Conservation (phyloP, 2,888 invertebrate species). For the Folsomia candida region DNA sequence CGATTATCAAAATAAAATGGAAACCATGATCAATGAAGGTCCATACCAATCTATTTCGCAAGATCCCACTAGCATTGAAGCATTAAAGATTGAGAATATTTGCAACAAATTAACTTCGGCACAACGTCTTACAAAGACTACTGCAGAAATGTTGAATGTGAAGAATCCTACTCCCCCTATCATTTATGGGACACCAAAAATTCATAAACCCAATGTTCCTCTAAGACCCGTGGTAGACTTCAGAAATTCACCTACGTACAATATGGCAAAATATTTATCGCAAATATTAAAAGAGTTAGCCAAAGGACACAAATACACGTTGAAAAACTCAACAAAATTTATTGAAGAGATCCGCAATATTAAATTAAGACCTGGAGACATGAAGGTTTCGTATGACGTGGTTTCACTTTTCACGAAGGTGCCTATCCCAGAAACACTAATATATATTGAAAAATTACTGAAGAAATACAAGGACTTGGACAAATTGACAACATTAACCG, state of each 20-base stretch:
- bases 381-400: background rate
- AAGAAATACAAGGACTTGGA: background rate
- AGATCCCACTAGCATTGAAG: background rate
- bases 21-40: background rate
- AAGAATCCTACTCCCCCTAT: background rate
- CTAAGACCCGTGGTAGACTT: slow-evolving; percentile 9
- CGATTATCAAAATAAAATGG: slow-evolving; percentile 1
- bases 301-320: background rate
- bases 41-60: background rate
- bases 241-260: slow-evolving; percentile 5
- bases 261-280: background rate
- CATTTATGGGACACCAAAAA: slow-evolving; percentile 16
- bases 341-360: background rate
- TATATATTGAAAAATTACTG: background rate
- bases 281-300: background rate
- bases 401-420: background rate
- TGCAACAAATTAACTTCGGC: background rate
- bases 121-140: background rate
- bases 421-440: background rate
- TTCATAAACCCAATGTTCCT: background rate
- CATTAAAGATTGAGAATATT: background rate
- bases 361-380: background rate
- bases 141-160: background rate
- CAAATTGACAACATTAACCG: background rate
- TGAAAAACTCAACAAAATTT: background rate